Conservation (phyloP, 1,140 invertebrate genomes). For the Neodiprion lecontei region DNA sequence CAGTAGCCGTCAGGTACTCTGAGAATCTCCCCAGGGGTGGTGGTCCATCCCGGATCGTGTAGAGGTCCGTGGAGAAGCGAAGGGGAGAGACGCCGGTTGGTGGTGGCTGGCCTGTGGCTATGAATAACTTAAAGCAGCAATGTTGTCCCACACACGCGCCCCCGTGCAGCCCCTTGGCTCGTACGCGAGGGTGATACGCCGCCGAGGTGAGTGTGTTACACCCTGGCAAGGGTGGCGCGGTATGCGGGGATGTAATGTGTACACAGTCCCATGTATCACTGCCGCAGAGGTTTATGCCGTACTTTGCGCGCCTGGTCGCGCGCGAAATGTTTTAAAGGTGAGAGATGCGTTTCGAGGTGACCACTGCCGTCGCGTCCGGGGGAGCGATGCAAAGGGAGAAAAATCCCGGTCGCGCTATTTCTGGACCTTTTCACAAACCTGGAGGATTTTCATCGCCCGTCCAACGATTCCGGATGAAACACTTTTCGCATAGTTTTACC, state of each 20-base stretch:
- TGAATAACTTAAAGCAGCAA: slow-evolving; percentile 18
- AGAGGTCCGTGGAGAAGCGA: background rate
- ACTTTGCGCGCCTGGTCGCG: slow-evolving; percentile 6
- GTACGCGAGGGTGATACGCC: background rate
- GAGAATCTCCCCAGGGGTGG: slow-evolving; percentile 8
- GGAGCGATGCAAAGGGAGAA: too few species aligned
- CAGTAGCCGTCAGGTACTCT: slow-evolving; percentile 9
- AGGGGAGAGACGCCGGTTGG: background rate
- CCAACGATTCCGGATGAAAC: too few species aligned
- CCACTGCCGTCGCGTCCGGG: too few species aligned
- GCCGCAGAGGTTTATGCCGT: slow-evolving; percentile 12
- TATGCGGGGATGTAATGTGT: background rate
- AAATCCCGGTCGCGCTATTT: too few species aligned
- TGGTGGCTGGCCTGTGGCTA: slow-evolving; percentile 17
- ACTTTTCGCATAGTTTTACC: too few species aligned
- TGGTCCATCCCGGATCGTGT: slow-evolving; percentile 10
- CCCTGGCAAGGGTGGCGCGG: background rate
- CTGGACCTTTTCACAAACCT: too few species aligned
- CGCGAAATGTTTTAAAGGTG: slow-evolving; percentile 23
- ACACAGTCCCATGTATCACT: slow-evolving; percentile 13
- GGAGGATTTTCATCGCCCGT: too few species aligned
- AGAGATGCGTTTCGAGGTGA: background rate
- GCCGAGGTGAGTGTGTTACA: background rate
- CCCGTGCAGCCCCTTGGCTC: background rate
- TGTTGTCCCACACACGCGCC: background rate